Percentiles rank a stretch among this genome's conserved stretches.
These are phyloP conservation scores for Rhodophaea formosa DNA, from an alignment of 2,888 invertebrate species.

Conservation along the genomic window DNA sequence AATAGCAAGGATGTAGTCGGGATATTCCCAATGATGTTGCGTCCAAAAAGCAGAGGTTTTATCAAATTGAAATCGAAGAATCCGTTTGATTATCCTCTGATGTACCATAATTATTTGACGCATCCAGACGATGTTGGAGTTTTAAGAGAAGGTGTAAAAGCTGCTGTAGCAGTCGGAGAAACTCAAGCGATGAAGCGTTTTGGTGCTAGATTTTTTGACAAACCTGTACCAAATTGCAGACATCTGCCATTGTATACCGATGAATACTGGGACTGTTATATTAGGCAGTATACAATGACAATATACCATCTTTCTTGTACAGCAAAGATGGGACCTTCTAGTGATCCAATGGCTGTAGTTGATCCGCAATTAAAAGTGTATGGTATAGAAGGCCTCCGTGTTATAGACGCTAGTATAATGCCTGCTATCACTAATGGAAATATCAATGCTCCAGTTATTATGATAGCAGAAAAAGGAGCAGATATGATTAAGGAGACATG, in stretches of 20 bases:
- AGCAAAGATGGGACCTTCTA: slow-evolving; percentile 90
- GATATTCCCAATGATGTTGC: slow-evolving; percentile 93
- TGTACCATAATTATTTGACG: slow-evolving; percentile 95
- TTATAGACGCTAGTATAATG: slow-evolving; percentile 94
- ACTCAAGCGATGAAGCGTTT: slow-evolving; percentile 89
- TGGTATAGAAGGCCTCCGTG: slow-evolving; percentile 88
- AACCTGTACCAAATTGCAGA: slow-evolving; percentile 90
- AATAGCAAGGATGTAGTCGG: slow-evolving; percentile 89
- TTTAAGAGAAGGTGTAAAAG: slow-evolving; percentile 92
- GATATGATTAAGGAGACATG: slow-evolving; percentile 89
- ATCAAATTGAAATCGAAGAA: slow-evolving; percentile 86
- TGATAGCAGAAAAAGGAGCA: slow-evolving; percentile 93
- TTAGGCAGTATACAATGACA: slow-evolving; percentile 92
- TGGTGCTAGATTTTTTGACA: slow-evolving; percentile 88
- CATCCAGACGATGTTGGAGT: slow-evolving; percentile 92
- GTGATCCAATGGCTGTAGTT: slow-evolving; percentile 90
- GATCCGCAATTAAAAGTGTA: slow-evolving; percentile 89
- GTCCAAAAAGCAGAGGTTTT: slow-evolving; percentile 92
- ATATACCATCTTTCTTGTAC: slow-evolving; percentile 93
- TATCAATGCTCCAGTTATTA: slow-evolving; percentile 92
- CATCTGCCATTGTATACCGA: slow-evolving; percentile 89
- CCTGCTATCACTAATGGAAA: slow-evolving; percentile 93
- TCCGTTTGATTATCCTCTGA: slow-evolving; percentile 89
- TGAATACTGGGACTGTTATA: slow-evolving; percentile 92
- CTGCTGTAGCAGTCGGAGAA: slow-evolving; percentile 89